Percentiles rank a stretch among this genome's conserved stretches.
phyloP scores from a whole-genome alignment of 2,113 vertebrate species.

The Lycocorax pyrrhopterus region DNA sequence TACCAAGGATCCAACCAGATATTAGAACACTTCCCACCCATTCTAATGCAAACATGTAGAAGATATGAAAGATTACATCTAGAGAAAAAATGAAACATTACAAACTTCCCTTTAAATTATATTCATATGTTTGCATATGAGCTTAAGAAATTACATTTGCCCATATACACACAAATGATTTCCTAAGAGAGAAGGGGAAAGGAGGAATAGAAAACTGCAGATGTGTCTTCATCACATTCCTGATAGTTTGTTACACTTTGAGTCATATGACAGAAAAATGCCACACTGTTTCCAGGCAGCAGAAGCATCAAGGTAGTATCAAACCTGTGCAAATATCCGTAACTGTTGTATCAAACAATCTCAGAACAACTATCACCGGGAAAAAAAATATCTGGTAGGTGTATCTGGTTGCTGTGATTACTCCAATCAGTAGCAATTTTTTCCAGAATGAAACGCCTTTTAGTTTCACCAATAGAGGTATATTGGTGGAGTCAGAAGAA shows the following conservation, averaged over 20 bases:
- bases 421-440: neutral
- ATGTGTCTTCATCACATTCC: neutral
- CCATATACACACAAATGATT: neutral
- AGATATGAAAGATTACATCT: neutral
- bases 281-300: neutral
- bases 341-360: neutral
- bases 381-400: neutral
- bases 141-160: neutral
- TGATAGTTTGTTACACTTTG: neutral
- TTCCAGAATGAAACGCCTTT: neutral
- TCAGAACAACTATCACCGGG: neutral
- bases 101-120: neutral
- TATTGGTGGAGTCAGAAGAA: neutral
- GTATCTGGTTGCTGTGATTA: neutral
- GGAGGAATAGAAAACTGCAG: neutral
- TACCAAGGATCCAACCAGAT: neutral
- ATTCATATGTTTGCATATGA: neutral
- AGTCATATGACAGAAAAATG: neutral
- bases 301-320: neutral
- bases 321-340: neutral
- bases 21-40: neutral
- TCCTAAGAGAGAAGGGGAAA: neutral
- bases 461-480: neutral
- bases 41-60: neutral
- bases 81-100: neutral